Conservation (phyloP, 2,113 vertebrate species). For the Scortum barcoo region DNA sequence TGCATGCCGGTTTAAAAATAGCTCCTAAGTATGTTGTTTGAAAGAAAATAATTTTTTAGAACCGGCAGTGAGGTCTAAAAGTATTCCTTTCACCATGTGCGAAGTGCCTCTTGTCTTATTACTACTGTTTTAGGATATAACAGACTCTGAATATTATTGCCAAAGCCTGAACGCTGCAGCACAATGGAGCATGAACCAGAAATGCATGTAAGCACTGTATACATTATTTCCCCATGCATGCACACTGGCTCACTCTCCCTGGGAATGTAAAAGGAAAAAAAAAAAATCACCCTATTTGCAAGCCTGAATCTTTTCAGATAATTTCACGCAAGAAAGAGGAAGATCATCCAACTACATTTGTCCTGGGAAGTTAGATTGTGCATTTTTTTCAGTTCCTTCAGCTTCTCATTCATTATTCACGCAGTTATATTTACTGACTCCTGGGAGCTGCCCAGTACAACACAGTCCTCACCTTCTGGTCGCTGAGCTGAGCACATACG, state of each 20-base stretch:
- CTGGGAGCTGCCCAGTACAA: not conserved
- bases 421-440: constrained; percentile 7
- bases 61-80: not conserved
- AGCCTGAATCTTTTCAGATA: not conserved
- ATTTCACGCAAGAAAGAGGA: constrained; percentile 1
- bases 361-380: not conserved
- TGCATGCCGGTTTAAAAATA: constrained; percentile 25
- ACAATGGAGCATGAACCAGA: constrained; percentile 41
- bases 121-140: not conserved
- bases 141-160: constrained; percentile 8
- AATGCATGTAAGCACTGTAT: constrained; percentile 26
- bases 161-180: constrained; percentile 13
- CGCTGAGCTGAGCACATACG: constrained; percentile 6
- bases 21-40: not conserved
- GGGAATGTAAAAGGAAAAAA: not conserved
- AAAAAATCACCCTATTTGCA: not conserved
- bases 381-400: not conserved
- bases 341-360: constrained; percentile 13
- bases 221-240: constrained; percentile 44
- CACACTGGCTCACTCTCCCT: constrained; percentile 11
- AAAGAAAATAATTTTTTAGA: not conserved
- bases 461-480: constrained; percentile 4
- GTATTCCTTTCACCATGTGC: not conserved
- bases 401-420: constrained; percentile 19
- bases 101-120: not conserved